Evolutionary conservation across 2,113 vertebrate species (phyloP).

Genomic region (Morone chrysops): DNA sequence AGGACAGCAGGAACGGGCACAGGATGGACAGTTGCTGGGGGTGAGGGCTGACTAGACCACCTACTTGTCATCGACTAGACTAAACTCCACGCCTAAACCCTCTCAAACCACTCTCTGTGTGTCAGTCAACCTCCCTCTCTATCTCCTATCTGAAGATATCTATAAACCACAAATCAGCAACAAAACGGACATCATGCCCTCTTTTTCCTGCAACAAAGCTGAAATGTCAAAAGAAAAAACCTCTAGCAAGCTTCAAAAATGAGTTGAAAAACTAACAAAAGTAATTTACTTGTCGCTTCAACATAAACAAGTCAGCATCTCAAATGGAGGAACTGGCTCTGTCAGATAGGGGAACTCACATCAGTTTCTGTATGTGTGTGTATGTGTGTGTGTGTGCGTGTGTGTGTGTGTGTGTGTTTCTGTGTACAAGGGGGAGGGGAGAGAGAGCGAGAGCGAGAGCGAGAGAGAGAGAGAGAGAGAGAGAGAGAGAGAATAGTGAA

Average conservation of each 20-base stretch:
- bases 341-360: conserved; percentile 86
- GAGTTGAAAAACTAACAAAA: conserved; percentile 28
- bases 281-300: conserved; percentile 60
- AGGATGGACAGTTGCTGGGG: conserved; percentile 55
- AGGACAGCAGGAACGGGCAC: conserved; percentile 39
- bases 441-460: conserved; percentile 24
- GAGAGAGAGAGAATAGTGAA: conserved; percentile 53
- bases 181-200: conserved; percentile 24
- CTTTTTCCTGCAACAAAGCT: conserved; percentile 28
- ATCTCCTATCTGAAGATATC: conserved; percentile 40
- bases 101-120: conserved; percentile 27
- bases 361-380: conserved; percentile 71
- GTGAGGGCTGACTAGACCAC: conserved; percentile 46
- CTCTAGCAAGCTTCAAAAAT: conserved; percentile 27
- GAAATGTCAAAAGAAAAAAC: conserved; percentile 1
- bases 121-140: conserved; percentile 21
- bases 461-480: conserved; percentile 38
- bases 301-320: conserved; percentile 80
- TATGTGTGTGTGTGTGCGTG: conserved; percentile 58
- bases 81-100: conserved; percentile 45
- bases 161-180: conserved; percentile 52
- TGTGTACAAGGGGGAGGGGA: conserved; percentile 67
- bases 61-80: conserved; percentile 51
- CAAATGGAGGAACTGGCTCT: conserved; percentile 86
- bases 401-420: conserved; percentile 65